phyloP scores from a whole-genome alignment of 2,113 vertebrate genomes.

The Nesospiza acunhae region DNA sequence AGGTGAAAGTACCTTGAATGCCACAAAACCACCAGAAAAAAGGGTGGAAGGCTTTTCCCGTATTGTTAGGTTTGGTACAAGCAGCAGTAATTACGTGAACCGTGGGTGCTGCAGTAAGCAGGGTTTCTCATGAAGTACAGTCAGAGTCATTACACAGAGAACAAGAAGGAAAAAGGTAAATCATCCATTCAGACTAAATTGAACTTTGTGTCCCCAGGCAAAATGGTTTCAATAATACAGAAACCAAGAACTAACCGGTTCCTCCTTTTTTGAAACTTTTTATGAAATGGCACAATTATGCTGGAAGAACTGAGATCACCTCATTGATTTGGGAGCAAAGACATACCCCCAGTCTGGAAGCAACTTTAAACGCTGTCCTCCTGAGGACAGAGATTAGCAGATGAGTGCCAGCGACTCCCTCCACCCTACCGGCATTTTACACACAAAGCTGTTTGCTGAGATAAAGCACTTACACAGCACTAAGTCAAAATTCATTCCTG shows the following conservation, averaged over 20 bases:
- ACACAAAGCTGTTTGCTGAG: neutral
- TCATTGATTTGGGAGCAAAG: neutral
- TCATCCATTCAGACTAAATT: neutral
- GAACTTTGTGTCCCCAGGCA: neutral
- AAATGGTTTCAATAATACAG: neutral
- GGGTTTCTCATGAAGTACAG: slow-evolving; percentile 13
- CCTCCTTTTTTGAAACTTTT: neutral
- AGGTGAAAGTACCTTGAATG: neutral
- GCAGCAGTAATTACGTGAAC: neutral
- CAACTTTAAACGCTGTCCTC: neutral
- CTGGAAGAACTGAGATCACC: neutral
- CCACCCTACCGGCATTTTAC: neutral
- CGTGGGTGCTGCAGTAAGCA: neutral
- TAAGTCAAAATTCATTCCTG: slow-evolving; percentile 9
- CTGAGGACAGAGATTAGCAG: neutral
- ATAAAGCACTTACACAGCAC: slow-evolving; percentile 17
- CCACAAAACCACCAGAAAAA: neutral
- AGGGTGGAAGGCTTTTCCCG: neutral
- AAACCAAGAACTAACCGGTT: neutral
- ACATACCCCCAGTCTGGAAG: neutral
- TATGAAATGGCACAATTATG: neutral
- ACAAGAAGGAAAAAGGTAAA: slow-evolving; percentile 2
- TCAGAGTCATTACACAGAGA: neutral
- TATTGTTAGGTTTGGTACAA: neutral
- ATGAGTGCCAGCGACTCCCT: neutral